These are phyloP conservation scores for Cranoglanis bouderius DNA, from an alignment of 2,113 vertebrate genomes.

Conservation along the genomic window DNA sequence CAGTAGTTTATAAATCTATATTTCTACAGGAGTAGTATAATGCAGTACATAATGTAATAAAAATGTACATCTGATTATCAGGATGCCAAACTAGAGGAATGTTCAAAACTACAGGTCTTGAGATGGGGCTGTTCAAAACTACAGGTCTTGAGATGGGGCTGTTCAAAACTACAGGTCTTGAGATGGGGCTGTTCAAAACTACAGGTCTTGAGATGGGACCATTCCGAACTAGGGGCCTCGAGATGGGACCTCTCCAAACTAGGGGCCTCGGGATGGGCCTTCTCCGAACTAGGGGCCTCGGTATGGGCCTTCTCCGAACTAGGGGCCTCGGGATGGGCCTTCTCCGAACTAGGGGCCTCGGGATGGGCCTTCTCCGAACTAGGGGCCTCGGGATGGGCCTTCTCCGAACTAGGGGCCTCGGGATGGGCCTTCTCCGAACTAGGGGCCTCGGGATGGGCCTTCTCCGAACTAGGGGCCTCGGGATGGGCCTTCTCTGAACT, in stretches of 20 bases:
- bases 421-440: neutral
- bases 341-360: neutral
- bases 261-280: neutral
- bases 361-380: neutral
- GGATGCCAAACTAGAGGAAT: neutral
- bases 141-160: neutral
- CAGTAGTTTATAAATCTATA: neutral
- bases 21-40: neutral
- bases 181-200: neutral
- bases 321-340: neutral
- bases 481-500: neutral
- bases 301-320: neutral
- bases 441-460: neutral
- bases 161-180: neutral
- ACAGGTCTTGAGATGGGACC: neutral
- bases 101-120: neutral
- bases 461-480: neutral
- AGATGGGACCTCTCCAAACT: neutral
- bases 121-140: neutral
- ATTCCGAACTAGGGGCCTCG: neutral
- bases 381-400: rapidly evolving
- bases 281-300: neutral
- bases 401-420: neutral
- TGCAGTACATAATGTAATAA: neutral
- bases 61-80: neutral